Evolutionary conservation across 2,888 invertebrate species (phyloP), one percentile per base, ranked within the genome.

Genomic region (Stenotaenia linearis): DNA sequence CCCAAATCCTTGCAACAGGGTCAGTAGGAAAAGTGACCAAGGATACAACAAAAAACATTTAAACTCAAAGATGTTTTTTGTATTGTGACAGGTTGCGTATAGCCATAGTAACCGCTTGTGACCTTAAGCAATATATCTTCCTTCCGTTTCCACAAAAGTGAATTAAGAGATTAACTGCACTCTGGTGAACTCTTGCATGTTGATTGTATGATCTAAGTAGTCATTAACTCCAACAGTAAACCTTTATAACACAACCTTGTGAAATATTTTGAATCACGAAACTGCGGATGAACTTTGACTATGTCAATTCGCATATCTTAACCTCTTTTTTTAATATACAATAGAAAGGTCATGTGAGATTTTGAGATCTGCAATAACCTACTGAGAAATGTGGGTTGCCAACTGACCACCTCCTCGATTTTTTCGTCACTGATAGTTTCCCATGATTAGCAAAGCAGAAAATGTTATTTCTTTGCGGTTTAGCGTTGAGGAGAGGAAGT

Each of bases 291-390:
- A 61, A 61, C 28, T 61, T 61, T 23, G 28, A 25, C 61, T 61
- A 25, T 23, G 61, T 61, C 23, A 61, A 61, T 61, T 61, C 61
- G 23, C 61, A 61, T 61, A 61, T 61, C 61, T 61, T 61, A 61
- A 61, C 61, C 61, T 28, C 25, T 61, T 61, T 61, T 61, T 61
- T 61, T 61, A 25, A 61, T 61, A 45, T 61, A 61, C 61, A 61
- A 61, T 61, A 15, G 61, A 61, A 61, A 61, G 61, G 61, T 61
- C 61, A 61, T 23, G 6, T 18, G 45, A 45, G 45, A 45, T 45
- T 45, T 45, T 45, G n/a, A 45, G 45, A 45, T 45, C 45, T 45
- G 61, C 28, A 61, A 61, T 61, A 61, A 61, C 61, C 61, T 61
- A 61, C 25, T 61, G 61, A 61, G 61, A 61, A 61, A 61, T 61